Conservation (phyloP, 2,888 invertebrate species). For the Mystacides longicornis region DNA sequence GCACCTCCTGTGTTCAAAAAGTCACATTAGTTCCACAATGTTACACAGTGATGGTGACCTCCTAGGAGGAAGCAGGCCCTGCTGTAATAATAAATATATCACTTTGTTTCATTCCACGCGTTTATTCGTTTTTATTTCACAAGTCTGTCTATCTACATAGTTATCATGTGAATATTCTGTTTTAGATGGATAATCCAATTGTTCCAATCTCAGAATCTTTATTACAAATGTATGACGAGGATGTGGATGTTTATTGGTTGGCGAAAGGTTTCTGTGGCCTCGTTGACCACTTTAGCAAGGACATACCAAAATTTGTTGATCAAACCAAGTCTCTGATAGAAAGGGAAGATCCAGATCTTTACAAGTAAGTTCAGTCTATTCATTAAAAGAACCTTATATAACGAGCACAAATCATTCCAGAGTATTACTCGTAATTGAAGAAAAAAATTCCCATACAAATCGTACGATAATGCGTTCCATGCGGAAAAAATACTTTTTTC, state of each 20-base stretch:
- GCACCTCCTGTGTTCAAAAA: no score
- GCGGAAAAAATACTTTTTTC: no score
- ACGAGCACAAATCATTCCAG: no score
- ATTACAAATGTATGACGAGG: constrained; percentile 62
- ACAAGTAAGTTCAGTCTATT: constrained; percentile 41
- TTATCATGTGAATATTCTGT: neutral
- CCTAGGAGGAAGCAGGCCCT: no score
- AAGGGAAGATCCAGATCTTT: constrained; percentile 68
- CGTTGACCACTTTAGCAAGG: constrained; percentile 57
- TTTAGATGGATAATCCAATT: constrained; percentile 49
- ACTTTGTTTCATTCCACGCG: no score
- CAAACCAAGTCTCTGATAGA: constrained; percentile 60
- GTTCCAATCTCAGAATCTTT: constrained; percentile 62
- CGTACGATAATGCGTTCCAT: no score
- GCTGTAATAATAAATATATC: no score
- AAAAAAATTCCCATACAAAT: no score
- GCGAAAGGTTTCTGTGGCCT: constrained; percentile 67
- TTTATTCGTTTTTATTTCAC: no score
- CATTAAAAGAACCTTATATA: no score
- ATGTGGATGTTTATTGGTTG: constrained; percentile 78
- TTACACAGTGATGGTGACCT: neutral
- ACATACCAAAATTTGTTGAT: constrained; percentile 59
- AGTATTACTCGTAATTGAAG: no score
- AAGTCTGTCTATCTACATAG: no score
- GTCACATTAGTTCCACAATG: neutral